A percentile compares a stretch with the other conserved stretches of the same genome.
Evolutionary conservation across 1,140 invertebrate species (phyloP).

Genomic region (Chrysomallon squamiferum): DNA sequence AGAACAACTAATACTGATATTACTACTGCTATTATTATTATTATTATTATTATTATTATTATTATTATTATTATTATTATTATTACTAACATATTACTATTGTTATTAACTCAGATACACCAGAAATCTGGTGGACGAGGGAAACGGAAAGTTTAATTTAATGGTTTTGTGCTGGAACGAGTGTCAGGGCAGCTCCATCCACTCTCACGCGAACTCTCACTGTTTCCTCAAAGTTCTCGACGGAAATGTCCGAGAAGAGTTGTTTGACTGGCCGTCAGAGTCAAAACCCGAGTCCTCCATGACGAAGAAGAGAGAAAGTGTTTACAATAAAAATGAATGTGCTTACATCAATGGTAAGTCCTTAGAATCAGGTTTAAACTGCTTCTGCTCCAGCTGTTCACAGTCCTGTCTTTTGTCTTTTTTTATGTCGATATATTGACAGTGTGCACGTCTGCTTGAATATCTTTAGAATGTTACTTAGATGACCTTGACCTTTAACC

Average conservation of each 20-base stretch:
- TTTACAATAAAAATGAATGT: conserved; percentile 78
- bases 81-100: too few relatives aligned
- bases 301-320: conserved; percentile 70
- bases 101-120: conserved; percentile 63
- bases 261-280: conserved; percentile 77
- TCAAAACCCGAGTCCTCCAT: conserved; percentile 49
- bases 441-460: too few relatives aligned
- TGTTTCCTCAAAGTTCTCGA: conserved; percentile 93
- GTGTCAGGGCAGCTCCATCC: conserved; percentile 92
- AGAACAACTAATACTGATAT: too few relatives aligned
- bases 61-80: too few relatives aligned
- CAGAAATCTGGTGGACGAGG: conserved; percentile 56
- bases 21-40: too few relatives aligned
- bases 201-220: conserved; percentile 95
- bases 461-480: too few relatives aligned
- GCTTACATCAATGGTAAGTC: conserved; percentile 94
- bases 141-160: conserved; percentile 96
- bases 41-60: too few relatives aligned
- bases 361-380: too few relatives aligned
- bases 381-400: too few relatives aligned
- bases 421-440: too few relatives aligned
- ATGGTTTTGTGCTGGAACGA: conserved; percentile 98
- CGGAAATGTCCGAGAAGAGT: conserved; percentile 70
- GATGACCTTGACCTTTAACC: too few relatives aligned
- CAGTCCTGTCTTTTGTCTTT: background rate